These are phyloP conservation scores for Pectinophora gossypiella DNA, from an alignment of 1,140 invertebrate species.

Conservation along the genomic window DNA sequence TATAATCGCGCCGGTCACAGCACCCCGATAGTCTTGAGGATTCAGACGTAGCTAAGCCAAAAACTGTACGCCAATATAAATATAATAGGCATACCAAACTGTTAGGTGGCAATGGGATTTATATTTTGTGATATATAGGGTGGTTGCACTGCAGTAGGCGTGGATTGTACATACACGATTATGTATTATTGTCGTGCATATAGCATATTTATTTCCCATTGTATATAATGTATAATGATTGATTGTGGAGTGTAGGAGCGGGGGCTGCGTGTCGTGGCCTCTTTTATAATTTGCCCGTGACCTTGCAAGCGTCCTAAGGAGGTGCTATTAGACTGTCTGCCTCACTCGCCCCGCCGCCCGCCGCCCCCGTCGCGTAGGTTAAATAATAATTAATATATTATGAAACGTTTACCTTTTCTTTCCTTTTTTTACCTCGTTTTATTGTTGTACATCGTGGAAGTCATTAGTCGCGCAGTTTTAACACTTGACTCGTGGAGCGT, in stretches of 20 bases:
- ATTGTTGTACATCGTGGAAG: conserved; percentile 38
- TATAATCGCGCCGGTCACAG: too few species aligned
- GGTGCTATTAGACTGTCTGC: neutral
- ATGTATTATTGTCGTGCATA: conserved; percentile 49
- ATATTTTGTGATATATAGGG: conserved; percentile 48
- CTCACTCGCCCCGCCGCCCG: neutral
- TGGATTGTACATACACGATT: conserved; percentile 63
- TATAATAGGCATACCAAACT: conserved; percentile 23
- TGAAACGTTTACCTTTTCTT: conserved; percentile 1
- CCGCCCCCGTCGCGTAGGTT: neutral
- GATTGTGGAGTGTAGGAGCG: conserved; percentile 19
- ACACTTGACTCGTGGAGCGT: conserved; percentile 31
- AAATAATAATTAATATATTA: neutral
- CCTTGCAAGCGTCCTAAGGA: neutral
- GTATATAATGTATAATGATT: conserved; percentile 68
- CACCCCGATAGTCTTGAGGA: neutral
- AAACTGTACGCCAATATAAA: conserved; percentile 49
- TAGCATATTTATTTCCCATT: conserved; percentile 68
- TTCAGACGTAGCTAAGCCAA: conserved; percentile 37
- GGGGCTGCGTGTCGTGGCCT: neutral
- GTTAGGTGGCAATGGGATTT: conserved; percentile 30
- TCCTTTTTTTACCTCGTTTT: conserved; percentile 57
- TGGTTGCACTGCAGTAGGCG: conserved; percentile 24
- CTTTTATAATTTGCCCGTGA: neutral
- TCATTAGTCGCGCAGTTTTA: conserved; percentile 42